Conservation (phyloP, 2,113 vertebrate genomes). For the Parus major region DNA sequence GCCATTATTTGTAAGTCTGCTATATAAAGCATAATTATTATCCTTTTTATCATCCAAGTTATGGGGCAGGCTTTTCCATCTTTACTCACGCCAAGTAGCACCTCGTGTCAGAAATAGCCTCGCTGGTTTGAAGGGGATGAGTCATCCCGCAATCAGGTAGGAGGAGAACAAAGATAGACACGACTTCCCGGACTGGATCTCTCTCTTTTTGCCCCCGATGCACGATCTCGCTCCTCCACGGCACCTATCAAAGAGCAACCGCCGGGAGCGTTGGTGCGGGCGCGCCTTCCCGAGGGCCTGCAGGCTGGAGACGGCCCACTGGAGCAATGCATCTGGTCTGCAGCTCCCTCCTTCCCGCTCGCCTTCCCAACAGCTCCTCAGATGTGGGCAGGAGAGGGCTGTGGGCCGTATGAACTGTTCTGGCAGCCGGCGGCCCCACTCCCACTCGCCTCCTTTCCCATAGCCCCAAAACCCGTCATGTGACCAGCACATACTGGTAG, state of each 20-base stretch:
- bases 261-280: slow-evolving; percentile 18
- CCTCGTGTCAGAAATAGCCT: slow-evolving; percentile 62
- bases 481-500: background rate
- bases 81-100: slow-evolving; percentile 65
- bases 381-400: slow-evolving; percentile 62
- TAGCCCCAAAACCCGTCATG: background rate
- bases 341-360: slow-evolving; percentile 19
- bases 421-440: slow-evolving; percentile 6
- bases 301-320: slow-evolving; percentile 46
- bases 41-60: slow-evolving; percentile 68
- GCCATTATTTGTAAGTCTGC: slow-evolving; percentile 70
- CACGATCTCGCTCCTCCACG: background rate
- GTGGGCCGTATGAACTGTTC: slow-evolving; percentile 16
- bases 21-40: slow-evolving; percentile 77
- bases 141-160: slow-evolving; percentile 59
- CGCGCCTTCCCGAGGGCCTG: slow-evolving; percentile 1
- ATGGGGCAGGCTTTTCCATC: slow-evolving; percentile 58
- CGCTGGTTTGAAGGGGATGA: slow-evolving; percentile 52
- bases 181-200: slow-evolving; percentile 51
- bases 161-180: slow-evolving; percentile 67
- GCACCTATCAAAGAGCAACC: slow-evolving; percentile 44
- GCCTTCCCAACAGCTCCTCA: slow-evolving; percentile 41
- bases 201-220: background rate
- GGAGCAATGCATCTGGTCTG: slow-evolving; percentile 15
- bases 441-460: slow-evolving; percentile 21